Base-by-base conservation (phyloP, 2,113 vertebrate species). In the Peromyscus leucopus region DNA sequence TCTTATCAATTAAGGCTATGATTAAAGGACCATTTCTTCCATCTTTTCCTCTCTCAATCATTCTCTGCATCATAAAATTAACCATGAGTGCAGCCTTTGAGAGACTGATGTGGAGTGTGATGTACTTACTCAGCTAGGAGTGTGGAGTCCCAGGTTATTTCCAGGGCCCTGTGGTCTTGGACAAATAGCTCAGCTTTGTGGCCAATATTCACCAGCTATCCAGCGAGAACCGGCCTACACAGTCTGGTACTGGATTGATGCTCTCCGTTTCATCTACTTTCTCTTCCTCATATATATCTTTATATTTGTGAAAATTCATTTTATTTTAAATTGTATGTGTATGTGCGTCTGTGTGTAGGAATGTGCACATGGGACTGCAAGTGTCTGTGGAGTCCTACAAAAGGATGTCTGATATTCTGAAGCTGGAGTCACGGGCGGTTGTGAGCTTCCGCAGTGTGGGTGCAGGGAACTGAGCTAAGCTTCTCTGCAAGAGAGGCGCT, bases 1-100 rank as follows among this genome's bases (percentile, higher is more conserved):
- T 95, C 75, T 69, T 92, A 76, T 31, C 26, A 69, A 86, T 78
- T 72, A 84, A 46, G 42, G 69, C 17, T 84, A 51, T 72, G 69
- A 65, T 55, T 55, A 91, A 74, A 75, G 8, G 24, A 1, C 31
- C 11, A 36, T 82, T 75, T 55, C 19, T 88, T 5, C 61, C 74
- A 39, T 94, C 57, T 85, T 59, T 1, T 65, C 46, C 4, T 89
- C 16, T 87, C 21, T 79, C 19, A 8, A 89, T 91, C 36, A 83
- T 67, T 91, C 65, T 78, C 65, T 82, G 59, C 84, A 55, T 76
- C 46, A 31, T 61, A 88, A 93, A 89, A 57, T 90, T 69, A 84
- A n/a, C 10, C 61, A 9, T 11, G 36, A 46, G 12, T 31, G 10
- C 2, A 21, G 67, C 2, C 22, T 84, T 39, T 12, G 67, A 89